phyloP scores from a whole-genome alignment of 1,140 invertebrate species.

The Asbolus verrucosus region DNA sequence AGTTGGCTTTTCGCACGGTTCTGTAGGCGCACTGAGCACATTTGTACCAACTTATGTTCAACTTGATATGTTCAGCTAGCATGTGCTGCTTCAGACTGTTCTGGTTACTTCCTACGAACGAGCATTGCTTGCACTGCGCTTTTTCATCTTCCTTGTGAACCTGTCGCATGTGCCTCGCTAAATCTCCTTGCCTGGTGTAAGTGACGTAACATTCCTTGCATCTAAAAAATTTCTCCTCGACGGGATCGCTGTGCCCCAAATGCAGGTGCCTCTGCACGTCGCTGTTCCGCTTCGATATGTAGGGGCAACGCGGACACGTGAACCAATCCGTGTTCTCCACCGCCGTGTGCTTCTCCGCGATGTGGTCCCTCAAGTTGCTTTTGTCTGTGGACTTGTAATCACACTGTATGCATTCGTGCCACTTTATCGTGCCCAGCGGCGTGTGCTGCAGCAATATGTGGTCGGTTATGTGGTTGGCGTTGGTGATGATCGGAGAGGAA shows the following conservation, averaged over 20 bases:
- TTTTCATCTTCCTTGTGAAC: no score
- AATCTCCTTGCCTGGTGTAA: background rate
- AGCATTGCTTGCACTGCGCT: background rate
- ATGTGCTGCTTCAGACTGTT: background rate
- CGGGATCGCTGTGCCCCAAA: background rate
- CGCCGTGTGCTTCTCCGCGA: background rate
- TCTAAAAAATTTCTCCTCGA: background rate
- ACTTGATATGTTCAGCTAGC: background rate
- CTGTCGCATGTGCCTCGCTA: conserved; percentile 5
- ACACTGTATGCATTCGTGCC: conserved; percentile 6
- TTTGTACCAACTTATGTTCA: conserved; percentile 21
- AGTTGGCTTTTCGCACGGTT: background rate
- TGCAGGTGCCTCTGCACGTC: background rate
- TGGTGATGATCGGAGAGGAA: background rate
- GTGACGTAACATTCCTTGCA: background rate
- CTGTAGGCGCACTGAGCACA: conserved; percentile 4
- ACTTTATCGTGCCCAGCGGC: background rate
- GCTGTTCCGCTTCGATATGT: background rate
- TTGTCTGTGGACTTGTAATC: background rate
- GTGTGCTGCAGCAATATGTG: conserved; percentile 14
- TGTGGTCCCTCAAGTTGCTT: background rate
- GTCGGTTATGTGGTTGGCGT: background rate
- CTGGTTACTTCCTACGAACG: background rate
- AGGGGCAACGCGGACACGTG: background rate
- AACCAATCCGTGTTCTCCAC: background rate